phyloP scores from a whole-genome alignment of 2,888 invertebrate species.

The Hecatera dysodea region DNA sequence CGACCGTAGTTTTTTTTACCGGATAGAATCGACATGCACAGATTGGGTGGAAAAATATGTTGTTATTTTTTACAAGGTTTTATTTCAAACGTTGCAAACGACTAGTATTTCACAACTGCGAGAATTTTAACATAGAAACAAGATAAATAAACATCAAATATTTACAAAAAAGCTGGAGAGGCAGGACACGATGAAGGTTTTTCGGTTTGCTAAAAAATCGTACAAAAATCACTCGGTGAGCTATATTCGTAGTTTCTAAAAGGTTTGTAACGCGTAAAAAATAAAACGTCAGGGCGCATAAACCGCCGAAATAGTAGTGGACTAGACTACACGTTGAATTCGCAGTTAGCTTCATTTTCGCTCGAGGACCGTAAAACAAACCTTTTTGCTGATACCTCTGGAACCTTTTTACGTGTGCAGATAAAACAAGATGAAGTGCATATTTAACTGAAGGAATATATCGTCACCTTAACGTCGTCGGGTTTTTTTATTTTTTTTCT shows the following conservation, averaged over 20 bases:
- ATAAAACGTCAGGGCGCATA: slow-evolving; percentile 52
- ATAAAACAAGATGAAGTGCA: slow-evolving; percentile 54
- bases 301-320: slow-evolving; percentile 27
- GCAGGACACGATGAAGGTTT: slow-evolving; percentile 16
- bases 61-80: slow-evolving; percentile 12
- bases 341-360: slow-evolving; percentile 30
- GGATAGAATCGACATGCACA: slow-evolving; percentile 18
- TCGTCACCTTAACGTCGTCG: not conserved
- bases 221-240: slow-evolving; percentile 33
- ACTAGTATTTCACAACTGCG: slow-evolving; percentile 10
- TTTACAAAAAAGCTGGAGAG: slow-evolving; percentile 22
- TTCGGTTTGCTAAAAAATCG: slow-evolving; percentile 38
- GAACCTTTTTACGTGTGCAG: slow-evolving; percentile 43
- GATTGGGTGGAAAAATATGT: slow-evolving; percentile 20
- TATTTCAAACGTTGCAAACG: slow-evolving; percentile 15
- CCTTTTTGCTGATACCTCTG: slow-evolving; percentile 37
- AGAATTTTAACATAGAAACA: slow-evolving; percentile 24
- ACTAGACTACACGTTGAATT: slow-evolving; percentile 21
- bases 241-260: slow-evolving; percentile 52
- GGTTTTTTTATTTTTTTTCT: slow-evolving; percentile 2
- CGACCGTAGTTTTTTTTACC: too few relatives aligned
- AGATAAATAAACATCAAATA: slow-evolving; percentile 44
- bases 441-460: slow-evolving; percentile 44
- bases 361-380: slow-evolving; percentile 36
- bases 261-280: slow-evolving; percentile 50